Evolutionary conservation across 2,888 invertebrate genomes (phyloP).

Genomic region (Andrena dorsata): DNA sequence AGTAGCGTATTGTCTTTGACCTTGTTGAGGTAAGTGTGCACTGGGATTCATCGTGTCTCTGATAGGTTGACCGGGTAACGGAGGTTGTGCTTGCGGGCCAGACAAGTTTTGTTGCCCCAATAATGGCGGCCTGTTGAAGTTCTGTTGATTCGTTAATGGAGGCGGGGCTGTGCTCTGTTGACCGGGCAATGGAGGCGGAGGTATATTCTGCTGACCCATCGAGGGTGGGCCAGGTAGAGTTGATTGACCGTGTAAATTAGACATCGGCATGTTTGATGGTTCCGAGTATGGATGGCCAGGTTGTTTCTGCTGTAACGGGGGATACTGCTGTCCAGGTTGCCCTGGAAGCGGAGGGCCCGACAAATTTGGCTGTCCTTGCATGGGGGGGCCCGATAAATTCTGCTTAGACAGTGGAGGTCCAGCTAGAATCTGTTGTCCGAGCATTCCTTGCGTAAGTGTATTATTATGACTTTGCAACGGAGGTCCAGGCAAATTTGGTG

Average conservation of each 20-base stretch:
- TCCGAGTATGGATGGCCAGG: constrained; percentile 37
- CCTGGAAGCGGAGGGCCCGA: constrained; percentile 63
- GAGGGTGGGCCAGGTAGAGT: constrained; percentile 42
- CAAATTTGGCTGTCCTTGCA: constrained; percentile 63
- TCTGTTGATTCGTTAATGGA: constrained; percentile 32
- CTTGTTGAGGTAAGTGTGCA: constrained; percentile 67
- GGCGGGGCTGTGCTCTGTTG: constrained; percentile 26
- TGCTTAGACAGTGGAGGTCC: constrained; percentile 71
- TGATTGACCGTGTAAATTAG: constrained; percentile 29
- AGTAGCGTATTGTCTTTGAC: constrained; percentile 70
- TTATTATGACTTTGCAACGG: constrained; percentile 65
- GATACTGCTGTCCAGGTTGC: constrained; percentile 71
- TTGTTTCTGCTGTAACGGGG: constrained; percentile 77
- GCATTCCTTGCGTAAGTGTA: constrained; percentile 58
- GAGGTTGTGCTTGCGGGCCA: constrained; percentile 74
- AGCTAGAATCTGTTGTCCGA: constrained; percentile 75
- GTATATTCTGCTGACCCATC: constrained; percentile 45
- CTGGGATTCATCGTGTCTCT: constrained; percentile 70
- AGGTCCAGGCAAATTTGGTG: constrained; percentile 66
- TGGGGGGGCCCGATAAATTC: constrained; percentile 58
- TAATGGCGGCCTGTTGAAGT: constrained; percentile 60
- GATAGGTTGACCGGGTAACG: constrained; percentile 74
- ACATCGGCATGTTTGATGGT: constrained; percentile 10
- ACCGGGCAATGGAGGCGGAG: constrained; percentile 37
- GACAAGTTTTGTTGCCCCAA: constrained; percentile 75